Evolutionary conservation across 2,888 invertebrate genomes (phyloP), one percentile per base, ranked within the genome.

Genomic region (Andrena chrysosceles): DNA sequence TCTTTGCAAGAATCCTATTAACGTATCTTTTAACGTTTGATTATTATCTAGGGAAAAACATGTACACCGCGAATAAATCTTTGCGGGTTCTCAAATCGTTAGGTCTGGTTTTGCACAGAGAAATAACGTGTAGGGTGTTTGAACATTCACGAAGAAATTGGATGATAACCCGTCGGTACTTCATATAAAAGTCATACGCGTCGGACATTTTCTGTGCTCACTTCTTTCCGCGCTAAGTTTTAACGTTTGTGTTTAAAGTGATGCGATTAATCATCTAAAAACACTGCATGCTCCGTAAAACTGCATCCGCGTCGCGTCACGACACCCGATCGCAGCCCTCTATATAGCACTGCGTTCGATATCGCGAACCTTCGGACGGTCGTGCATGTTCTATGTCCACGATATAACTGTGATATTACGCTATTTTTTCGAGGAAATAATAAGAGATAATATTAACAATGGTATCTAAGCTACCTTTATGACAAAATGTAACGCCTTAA

Each of bases 331-430:
- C 59, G 81, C 66, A 26, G 67, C 20, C 52, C 26, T 71, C 29
- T 23, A 26, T 63, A 49, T 29, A 48, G 59, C 33, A 63, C 78
- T 66, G 66, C 80, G 76, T 81, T 74, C 72, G 76, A 70, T 66
- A 63, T 64, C 67, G 54, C 70, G 83, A 33, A 42, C 56, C 71
- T 8, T 49, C 33, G 52, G 56, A 70, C 69, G 85, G 75, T 81
- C 81, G 83, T 83, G 84, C 87, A 81, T 75, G 79, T 90, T 91
- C 91, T 89, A 89, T 92, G 92, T 93, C 92, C 93, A 91, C 90
- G 90, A 93, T 93, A 88, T 92, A 93, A 93, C 93, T 93, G 93
- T 93, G 93, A 93, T 93, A 93, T 93, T 93, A 91, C 87, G 87
- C 90, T 91, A 90, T 89, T 91, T 86, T 90, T 88, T 89, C 77